These are phyloP conservation scores for Nibea coibor DNA, from an alignment of 2,113 vertebrate genomes.

Conservation along the genomic window DNA sequence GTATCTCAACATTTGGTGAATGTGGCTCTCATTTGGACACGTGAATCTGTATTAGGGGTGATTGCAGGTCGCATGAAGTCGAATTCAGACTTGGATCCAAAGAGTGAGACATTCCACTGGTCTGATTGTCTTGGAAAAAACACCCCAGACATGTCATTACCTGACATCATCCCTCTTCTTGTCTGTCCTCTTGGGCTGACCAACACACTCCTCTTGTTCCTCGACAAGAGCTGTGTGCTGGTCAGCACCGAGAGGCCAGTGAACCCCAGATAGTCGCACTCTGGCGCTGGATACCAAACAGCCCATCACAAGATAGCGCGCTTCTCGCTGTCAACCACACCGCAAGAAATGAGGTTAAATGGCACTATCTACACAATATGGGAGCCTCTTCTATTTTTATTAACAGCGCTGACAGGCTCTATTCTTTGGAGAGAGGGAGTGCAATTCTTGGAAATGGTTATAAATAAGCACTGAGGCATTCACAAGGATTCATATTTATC, in stretches of 20 bases:
- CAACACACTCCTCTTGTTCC: conserved; percentile 68
- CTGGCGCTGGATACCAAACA: conserved; percentile 70
- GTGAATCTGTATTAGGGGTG: background rate
- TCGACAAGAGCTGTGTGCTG: conserved; percentile 66
- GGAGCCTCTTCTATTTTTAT: conserved; percentile 81
- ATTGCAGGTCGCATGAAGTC: conserved; percentile 3
- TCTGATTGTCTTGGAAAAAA: conserved; percentile 60
- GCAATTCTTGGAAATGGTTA: conserved; percentile 71
- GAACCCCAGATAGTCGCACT: conserved; percentile 78
- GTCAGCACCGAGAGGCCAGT: conserved; percentile 65
- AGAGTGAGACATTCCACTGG: conserved; percentile 69
- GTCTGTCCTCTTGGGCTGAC: conserved; percentile 61
- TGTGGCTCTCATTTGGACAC: background rate
- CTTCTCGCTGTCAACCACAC: conserved; percentile 74
- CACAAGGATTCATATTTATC: conserved; percentile 53
- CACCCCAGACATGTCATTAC: conserved; percentile 56
- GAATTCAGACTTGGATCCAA: conserved; percentile 33
- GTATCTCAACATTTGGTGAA: background rate
- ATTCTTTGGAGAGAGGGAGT: conserved; percentile 61
- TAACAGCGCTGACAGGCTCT: conserved; percentile 74
- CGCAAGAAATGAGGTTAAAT: conserved; percentile 80
- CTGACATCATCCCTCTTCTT: conserved; percentile 76
- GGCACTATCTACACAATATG: conserved; percentile 74
- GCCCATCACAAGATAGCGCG: conserved; percentile 71
- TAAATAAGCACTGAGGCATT: conserved; percentile 55